Conservation (phyloP, 2,113 vertebrate genomes). For the Menura novaehollandiae region DNA sequence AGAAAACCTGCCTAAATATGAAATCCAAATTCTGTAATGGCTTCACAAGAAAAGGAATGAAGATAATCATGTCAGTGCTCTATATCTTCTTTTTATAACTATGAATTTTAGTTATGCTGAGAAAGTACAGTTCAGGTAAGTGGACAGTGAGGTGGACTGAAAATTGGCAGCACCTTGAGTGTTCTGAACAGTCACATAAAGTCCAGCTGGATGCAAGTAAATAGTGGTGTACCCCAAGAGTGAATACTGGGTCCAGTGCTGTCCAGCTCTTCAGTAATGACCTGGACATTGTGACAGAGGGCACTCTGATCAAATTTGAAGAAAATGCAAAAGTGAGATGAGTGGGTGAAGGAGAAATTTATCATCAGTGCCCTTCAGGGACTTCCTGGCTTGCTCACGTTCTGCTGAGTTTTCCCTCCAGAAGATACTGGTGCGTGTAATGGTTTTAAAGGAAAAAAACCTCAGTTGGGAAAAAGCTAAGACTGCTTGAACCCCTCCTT, state of each 20-base stretch:
- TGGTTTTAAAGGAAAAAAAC: background rate
- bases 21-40: background rate
- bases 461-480: background rate
- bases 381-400: background rate
- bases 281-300: background rate
- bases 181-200: background rate
- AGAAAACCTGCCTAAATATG: background rate
- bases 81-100: background rate
- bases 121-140: background rate
- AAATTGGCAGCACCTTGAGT: background rate
- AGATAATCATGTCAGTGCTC: background rate
- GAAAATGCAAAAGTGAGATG: background rate
- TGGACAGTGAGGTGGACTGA: background rate
- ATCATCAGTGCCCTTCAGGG: background rate
- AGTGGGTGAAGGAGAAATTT: background rate
- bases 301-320: background rate
- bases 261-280: background rate
- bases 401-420: background rate
- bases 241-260: too few species aligned
- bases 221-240: background rate
- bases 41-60: background rate
- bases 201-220: background rate
- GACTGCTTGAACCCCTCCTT: fast-evolving
- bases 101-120: background rate
- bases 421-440: background rate